Evolutionary conservation across 2,888 invertebrate genomes (phyloP).

Genomic region (Orchestes rusci): DNA sequence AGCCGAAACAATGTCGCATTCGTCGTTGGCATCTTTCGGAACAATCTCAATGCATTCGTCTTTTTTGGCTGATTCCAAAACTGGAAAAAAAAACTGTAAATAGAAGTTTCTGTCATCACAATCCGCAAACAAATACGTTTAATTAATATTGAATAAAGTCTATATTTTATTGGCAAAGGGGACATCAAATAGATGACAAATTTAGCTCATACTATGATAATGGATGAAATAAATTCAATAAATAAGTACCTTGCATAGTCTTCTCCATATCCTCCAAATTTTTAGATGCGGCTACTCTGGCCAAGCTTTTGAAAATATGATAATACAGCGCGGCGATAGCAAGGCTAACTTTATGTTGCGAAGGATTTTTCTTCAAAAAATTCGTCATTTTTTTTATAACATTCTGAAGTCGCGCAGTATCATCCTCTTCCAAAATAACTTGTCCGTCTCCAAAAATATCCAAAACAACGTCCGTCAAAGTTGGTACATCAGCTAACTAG

Average conservation of each 20-base stretch:
- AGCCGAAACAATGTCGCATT: slow-evolving; percentile 34
- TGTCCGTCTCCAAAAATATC: slow-evolving; percentile 30
- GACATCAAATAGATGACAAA: too few relatives aligned
- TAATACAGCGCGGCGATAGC: slow-evolving; percentile 30
- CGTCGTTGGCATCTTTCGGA: slow-evolving; percentile 31
- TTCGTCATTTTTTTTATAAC: slow-evolving; percentile 26
- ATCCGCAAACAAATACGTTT: too few relatives aligned
- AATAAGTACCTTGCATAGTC: slow-evolving; percentile 20
- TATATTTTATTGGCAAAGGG: too few relatives aligned
- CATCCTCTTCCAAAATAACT: slow-evolving; percentile 23
- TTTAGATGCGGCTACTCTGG: slow-evolving; percentile 26
- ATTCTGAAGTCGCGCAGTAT: slow-evolving; percentile 20
- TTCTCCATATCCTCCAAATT: slow-evolving; percentile 32
- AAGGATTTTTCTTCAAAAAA: slow-evolving; percentile 1
- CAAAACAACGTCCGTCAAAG: slow-evolving; percentile 26
- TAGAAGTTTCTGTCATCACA: too few relatives aligned
- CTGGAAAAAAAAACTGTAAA: slow-evolving; percentile 13
- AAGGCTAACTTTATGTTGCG: slow-evolving; percentile 21
- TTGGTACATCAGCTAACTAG: slow-evolving; percentile 26
- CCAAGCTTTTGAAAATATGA: slow-evolving; percentile 29
- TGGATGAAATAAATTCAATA: too few relatives aligned
- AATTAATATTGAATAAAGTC: too few relatives aligned
- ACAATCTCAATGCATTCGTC: slow-evolving; percentile 14
- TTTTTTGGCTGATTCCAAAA: slow-evolving; percentile 8
- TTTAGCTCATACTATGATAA: too few relatives aligned